Percentiles rank a stretch among this genome's conserved stretches.
These are phyloP conservation scores for Triplophysa dalaica DNA, from an alignment of 2,113 vertebrate genomes.

Conservation along the genomic window DNA sequence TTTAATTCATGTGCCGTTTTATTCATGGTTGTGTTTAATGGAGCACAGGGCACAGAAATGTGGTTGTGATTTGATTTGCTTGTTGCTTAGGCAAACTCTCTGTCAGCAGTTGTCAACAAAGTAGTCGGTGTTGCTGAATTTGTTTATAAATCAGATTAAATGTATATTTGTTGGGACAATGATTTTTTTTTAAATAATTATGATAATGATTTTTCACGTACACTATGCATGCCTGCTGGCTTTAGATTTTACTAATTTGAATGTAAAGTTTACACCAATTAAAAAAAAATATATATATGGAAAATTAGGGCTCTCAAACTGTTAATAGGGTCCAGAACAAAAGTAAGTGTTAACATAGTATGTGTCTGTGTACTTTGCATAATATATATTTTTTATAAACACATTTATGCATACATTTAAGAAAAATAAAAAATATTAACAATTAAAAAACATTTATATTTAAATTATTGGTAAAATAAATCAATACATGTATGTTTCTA, in stretches of 20 bases:
- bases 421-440: too few species aligned
- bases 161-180: slow-evolving; percentile 32
- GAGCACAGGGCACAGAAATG: slow-evolving; percentile 54
- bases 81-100: slow-evolving; percentile 48
- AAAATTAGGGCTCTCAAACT: too few species aligned
- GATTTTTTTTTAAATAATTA: not conserved
- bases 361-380: too few species aligned
- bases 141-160: slow-evolving; percentile 37
- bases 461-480: too few species aligned
- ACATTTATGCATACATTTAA: too few species aligned
- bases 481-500: too few species aligned
- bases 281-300: too few species aligned
- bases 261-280: not conserved
- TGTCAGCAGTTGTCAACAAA: slow-evolving; percentile 46
- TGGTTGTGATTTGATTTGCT: slow-evolving; percentile 57
- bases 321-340: too few species aligned
- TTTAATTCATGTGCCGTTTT: slow-evolving; percentile 61
- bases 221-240: too few species aligned
- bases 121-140: slow-evolving; percentile 48
- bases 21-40: slow-evolving; percentile 66
- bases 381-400: too few species aligned
- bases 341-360: too few species aligned
- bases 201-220: not conserved
- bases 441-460: too few species aligned
- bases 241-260: not conserved